Evolutionary conservation across 2,113 vertebrate genomes (phyloP).

Genomic region (Acinonyx jubatus): DNA sequence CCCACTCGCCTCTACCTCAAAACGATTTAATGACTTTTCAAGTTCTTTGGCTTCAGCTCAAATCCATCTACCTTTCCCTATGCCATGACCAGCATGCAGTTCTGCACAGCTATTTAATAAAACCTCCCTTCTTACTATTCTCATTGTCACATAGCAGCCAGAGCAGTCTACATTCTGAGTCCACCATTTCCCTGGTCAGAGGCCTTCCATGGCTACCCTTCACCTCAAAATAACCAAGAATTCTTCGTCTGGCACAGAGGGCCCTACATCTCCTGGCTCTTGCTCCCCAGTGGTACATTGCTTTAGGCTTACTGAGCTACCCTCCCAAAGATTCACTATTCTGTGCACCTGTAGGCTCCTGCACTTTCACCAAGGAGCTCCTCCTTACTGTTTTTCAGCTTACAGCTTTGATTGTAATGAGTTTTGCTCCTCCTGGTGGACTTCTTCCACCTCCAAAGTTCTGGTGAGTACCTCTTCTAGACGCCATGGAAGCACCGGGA

Average conservation of each 20-base stretch:
- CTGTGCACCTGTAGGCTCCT: background rate
- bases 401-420: background rate
- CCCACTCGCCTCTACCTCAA: background rate
- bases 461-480: background rate
- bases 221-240: background rate
- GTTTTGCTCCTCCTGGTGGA: background rate
- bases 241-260: background rate
- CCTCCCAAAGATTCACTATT: background rate
- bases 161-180: background rate
- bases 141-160: background rate
- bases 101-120: background rate
- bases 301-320: background rate
- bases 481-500: no score
- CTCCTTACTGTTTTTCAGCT: background rate
- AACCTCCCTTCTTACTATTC: background rate
- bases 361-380: background rate
- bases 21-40: background rate
- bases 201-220: background rate
- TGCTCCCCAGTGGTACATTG: no score
- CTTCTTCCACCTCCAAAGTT: background rate
- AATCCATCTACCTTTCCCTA: background rate
- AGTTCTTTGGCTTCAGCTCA: background rate
- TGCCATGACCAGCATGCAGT: background rate
- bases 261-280: background rate
- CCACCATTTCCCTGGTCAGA: background rate